Conservation (phyloP, 2,888 invertebrate genomes). For the Aethes cnicana region DNA sequence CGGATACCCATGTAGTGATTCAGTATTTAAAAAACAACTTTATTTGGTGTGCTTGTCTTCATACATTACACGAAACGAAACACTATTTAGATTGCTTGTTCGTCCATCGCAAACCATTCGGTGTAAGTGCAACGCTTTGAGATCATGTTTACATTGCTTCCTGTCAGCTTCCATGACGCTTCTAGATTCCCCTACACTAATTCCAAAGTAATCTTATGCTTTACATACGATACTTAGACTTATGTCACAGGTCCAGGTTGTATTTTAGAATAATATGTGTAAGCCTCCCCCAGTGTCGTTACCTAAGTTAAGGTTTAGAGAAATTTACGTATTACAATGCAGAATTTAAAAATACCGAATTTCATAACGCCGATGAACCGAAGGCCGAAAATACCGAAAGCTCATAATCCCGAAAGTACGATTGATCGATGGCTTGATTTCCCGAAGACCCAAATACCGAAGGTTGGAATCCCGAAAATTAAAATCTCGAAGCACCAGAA, state of each 20-base stretch:
- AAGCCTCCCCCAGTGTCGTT: conserved; percentile 69
- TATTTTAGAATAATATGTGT: conserved; percentile 71
- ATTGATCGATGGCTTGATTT: too few species aligned
- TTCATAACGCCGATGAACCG: too few species aligned
- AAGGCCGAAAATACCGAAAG: too few species aligned
- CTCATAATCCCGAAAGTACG: too few species aligned
- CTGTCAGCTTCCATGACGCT: conserved; percentile 69
- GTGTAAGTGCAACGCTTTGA: conserved; percentile 49
- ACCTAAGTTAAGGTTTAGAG: conserved; percentile 74
- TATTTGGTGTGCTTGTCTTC: conserved; percentile 1
- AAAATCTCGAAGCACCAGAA: too few species aligned
- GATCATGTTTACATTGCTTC: conserved; percentile 65
- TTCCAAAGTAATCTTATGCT: conserved; percentile 62
- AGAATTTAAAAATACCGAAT: too few species aligned
- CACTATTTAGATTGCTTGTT: conserved; percentile 19
- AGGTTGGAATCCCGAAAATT: too few species aligned
- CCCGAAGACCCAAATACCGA: too few species aligned
- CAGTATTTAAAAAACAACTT: conserved; percentile 16
- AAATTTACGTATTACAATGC: too few species aligned
- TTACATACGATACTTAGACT: conserved; percentile 58
- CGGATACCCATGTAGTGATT: conserved; percentile 26
- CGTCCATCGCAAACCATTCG: conserved; percentile 12
- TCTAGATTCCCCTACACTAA: conserved; percentile 57
- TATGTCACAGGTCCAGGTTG: conserved; percentile 79
- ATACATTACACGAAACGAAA: conserved; percentile 12